Evolutionary conservation across 1,140 invertebrate species (phyloP), one percentile per base, ranked within the genome.

Genomic region (Drosophila sp.): DNA sequence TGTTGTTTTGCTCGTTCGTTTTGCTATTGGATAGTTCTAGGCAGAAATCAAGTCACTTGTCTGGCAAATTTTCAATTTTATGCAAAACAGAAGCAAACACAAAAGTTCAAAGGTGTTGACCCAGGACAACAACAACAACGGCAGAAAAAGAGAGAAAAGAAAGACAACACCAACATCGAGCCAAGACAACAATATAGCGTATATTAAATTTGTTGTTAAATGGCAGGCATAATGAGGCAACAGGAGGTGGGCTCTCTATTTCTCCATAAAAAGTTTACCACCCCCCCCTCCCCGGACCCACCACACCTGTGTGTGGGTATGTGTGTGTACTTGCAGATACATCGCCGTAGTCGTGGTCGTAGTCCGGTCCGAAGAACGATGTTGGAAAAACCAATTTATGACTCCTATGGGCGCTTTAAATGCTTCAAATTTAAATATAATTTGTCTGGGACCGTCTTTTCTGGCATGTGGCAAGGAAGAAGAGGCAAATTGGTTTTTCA

Each of bases 141-240:
- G 65, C 65, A 47, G 76, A 78, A 85, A 86, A 68, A 55, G 29
- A n/a, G 7, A 11, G 1, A 4, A 32, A 27, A 58, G 6, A 32
- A 17, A 25, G 29, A 41, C 3, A 25, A 35, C 58, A 60, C 2
- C 23, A 40, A 35, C 33, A 8, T 3, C 7, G 29, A 40, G 30
- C 10, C n/a, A 27, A 60, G 8, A 23, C 44, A 50, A 50, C 44
- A 50, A 50, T 66, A 69, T 55, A 60, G 79, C 71, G 83, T 76
- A 86, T 86, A 86, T 87, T 86, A 80, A 86, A 87, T 86, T 86
- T 87, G 72, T 87, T 83, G 79, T 87, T 35, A 86, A 86, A 82
- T 83, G 83, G 72, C 83, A 76, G 79, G 76, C 83, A 71, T 82
- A 87, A 87, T 82, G 80, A 86, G 79, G 77, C 64, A 63, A 66